Evolutionary conservation across 2,797 vertebrate genomes (phyloP), one percentile per base, ranked within the genome.

Genomic region (Pyrocephalus nanus): DNA sequence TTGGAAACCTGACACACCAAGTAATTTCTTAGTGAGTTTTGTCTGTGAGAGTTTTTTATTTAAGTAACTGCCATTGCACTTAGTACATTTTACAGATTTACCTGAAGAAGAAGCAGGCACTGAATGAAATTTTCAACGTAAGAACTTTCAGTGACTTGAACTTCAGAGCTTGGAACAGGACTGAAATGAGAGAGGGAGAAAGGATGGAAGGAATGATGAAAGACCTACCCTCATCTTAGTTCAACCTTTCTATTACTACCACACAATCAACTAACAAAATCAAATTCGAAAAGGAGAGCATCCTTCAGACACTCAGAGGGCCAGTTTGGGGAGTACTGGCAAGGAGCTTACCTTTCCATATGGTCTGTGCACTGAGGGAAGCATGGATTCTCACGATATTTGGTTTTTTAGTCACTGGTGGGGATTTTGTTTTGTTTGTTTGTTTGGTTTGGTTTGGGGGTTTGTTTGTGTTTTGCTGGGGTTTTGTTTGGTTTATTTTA

Each of bases 21-120:
- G 15, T 23, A 0, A 4, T 42, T 82, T 53, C 30, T 73, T 25
- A 38, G 5, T 0, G 1, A 51, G 9, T 2, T 66, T 89, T 79
- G 58, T 23, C 12, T 81, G 9, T 73, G 29, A 45, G 9, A 57
- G 12, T 0, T 88, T 66, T 86, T 73, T 54, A 25, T 75, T 92
- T 50, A 76, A 70, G 32, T 71, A 58, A 60, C 8, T 70, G 30
- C 4, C 12, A 53, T 34, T 34, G 15, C 8, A 66, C 32, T 74
- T 80, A 29, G 5, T 55, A 66, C 2, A 30, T 29, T 88, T 88
- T 30, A 65, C 19, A 38, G 2, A 30, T 25, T 25, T 10, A 53
- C 2, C 12, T 86, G 61, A 64, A 67, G 57, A 91, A 73, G 67
- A 40, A 77, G 21, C 8, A 75, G 18, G 3, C 7, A 38, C 5